These are phyloP conservation scores for Julus scanicus DNA, from an alignment of 2,888 invertebrate species.

Conservation along the genomic window DNA sequence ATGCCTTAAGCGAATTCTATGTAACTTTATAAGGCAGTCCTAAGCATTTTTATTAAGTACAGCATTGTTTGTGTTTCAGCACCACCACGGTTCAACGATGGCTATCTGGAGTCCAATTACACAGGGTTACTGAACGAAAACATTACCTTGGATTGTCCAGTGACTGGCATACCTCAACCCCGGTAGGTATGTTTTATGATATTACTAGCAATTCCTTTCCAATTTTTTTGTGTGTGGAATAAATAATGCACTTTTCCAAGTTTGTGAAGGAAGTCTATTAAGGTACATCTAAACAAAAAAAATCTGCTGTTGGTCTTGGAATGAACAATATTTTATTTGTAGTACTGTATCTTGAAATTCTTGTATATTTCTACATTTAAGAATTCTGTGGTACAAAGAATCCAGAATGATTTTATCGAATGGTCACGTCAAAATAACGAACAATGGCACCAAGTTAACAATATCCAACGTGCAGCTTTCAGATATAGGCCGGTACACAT, in stretches of 20 bases:
- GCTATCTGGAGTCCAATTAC: background rate
- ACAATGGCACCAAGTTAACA: slow-evolving; percentile 44
- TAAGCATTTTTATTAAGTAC: too few species aligned
- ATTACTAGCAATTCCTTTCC: background rate
- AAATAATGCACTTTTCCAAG: too few species aligned
- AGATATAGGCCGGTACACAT: slow-evolving; percentile 65
- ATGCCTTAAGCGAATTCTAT: too few species aligned
- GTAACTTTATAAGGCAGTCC: too few species aligned
- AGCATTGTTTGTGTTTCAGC: background rate
- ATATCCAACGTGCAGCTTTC: slow-evolving; percentile 56
- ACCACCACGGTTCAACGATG: background rate
- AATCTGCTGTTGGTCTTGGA: too few species aligned
- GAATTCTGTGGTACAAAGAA: slow-evolving; percentile 50
- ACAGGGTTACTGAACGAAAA: background rate
- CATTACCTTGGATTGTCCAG: slow-evolving; percentile 10
- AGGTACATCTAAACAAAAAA: too few species aligned
- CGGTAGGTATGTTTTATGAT: slow-evolving; percentile 43
- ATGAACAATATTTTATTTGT: too few species aligned
- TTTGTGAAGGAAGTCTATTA: too few species aligned
- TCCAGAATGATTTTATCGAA: slow-evolving; percentile 15
- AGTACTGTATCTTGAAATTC: background rate
- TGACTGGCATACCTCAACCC: slow-evolving; percentile 50
- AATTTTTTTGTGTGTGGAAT: background rate
- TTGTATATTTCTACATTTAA: background rate
- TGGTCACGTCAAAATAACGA: slow-evolving; percentile 41